A percentile compares a stretch with the other conserved stretches of the same genome.
Conservation (phyloP, 2,113 vertebrate species). For the Nothoprocta perdicaria region DNA sequence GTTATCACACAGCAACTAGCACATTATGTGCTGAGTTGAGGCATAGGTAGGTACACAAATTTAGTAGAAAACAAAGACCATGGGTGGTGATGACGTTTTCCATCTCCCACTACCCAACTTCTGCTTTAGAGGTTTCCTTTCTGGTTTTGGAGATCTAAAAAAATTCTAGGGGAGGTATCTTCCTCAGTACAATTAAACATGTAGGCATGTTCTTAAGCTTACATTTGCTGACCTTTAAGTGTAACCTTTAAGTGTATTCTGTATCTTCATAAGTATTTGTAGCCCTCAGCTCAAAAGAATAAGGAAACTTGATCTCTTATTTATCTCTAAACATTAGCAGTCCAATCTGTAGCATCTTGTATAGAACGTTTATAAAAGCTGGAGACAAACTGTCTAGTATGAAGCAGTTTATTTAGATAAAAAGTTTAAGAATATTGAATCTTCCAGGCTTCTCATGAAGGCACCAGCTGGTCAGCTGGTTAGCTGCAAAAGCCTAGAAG, state of each 20-base stretch:
- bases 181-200: background rate
- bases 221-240: background rate
- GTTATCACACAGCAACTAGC: background rate
- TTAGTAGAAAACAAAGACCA: background rate
- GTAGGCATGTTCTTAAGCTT: background rate
- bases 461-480: background rate
- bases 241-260: background rate
- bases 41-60: background rate
- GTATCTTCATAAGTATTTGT: background rate
- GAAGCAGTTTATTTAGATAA: background rate
- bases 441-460: background rate
- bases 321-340: background rate
- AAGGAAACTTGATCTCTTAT: background rate
- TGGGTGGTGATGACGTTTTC: background rate
- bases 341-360: background rate
- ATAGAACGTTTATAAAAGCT: slow-evolving; percentile 4
- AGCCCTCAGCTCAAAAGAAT: background rate
- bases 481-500: background rate
- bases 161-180: background rate
- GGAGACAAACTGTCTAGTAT: background rate
- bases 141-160: background rate
- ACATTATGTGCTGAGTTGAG: background rate
- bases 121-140: background rate
- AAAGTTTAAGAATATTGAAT: background rate
- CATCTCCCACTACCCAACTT: background rate